phyloP scores from a whole-genome alignment of 2,797 vertebrate species.

The Xyrichtys novacula region DNA sequence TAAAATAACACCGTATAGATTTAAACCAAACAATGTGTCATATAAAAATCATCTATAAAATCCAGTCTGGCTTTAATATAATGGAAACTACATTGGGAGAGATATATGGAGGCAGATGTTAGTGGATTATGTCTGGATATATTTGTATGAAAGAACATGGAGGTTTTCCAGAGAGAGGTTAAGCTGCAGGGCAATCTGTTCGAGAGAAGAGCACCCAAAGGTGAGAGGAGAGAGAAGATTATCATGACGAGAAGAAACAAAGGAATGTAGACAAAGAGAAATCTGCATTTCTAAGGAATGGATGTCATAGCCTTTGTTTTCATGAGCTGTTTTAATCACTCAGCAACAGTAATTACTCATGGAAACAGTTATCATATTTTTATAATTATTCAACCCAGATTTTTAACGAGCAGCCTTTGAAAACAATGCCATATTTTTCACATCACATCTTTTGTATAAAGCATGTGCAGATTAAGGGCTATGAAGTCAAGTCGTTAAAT shows the following conservation, averaged over 20 bases:
- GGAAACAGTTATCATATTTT: too few species aligned
- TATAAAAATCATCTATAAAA: conserved; percentile 3
- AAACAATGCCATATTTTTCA: too few species aligned
- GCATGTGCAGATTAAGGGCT: too few species aligned
- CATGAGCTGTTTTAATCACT: neutral
- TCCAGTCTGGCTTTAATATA: conserved; percentile 1
- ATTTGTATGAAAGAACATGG: neutral
- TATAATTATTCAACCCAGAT: too few species aligned
- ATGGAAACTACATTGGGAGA: neutral
- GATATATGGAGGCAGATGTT: neutral
- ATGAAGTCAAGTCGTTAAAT: too few species aligned
- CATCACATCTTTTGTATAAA: too few species aligned
- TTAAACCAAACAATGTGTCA: conserved; percentile 5
- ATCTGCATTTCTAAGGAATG: neutral
- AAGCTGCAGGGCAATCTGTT: neutral
- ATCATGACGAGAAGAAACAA: neutral
- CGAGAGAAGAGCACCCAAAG: neutral
- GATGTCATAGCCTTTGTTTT: neutral
- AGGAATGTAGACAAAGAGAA: neutral
- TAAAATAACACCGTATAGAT: neutral
- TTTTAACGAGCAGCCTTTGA: too few species aligned
- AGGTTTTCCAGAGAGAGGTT: conserved; percentile 7
- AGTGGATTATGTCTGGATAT: neutral
- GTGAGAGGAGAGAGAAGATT: neutral
- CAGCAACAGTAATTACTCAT: neutral